These are phyloP conservation scores for Melopsittacus undulatus DNA, from an alignment of 2,797 vertebrate genomes.

Conservation along the genomic window DNA sequence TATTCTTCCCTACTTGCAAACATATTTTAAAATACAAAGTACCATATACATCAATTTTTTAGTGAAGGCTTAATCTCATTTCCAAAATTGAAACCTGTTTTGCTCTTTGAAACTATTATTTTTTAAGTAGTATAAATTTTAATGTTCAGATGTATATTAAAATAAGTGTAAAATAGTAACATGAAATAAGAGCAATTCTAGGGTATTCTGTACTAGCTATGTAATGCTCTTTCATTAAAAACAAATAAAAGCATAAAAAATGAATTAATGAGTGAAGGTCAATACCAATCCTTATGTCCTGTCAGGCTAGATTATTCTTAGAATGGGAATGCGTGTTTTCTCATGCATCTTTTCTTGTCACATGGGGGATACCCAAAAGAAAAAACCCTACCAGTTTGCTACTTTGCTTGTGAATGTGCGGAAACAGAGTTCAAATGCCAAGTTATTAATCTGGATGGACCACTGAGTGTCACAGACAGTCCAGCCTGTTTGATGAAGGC, in stretches of 20 bases:
- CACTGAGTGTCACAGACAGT: not conserved
- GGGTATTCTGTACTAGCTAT: not conserved
- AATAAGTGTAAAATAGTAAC: not conserved
- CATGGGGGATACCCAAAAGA: not conserved
- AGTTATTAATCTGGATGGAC: not conserved
- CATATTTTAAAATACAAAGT: not conserved
- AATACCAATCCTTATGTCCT: not conserved
- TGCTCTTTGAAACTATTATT: not conserved
- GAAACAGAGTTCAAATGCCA: not conserved
- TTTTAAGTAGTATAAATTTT: not conserved
- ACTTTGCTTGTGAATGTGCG: not conserved
- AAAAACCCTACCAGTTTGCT: not conserved
- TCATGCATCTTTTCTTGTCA: not conserved
- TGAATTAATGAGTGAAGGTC: not conserved
- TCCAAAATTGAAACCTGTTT: not conserved
- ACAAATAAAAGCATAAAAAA: not conserved
- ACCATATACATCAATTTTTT: not conserved
- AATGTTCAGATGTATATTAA: not conserved
- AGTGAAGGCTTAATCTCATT: not conserved
- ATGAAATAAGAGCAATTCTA: not conserved
- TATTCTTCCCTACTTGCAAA: constrained; percentile 28
- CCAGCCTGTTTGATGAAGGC: not conserved
- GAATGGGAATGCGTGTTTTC: not conserved
- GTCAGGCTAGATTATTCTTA: not conserved
- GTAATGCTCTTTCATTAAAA: not conserved